Conservation (phyloP, 2,113 vertebrate genomes). For the Clinocottus analis region DNA sequence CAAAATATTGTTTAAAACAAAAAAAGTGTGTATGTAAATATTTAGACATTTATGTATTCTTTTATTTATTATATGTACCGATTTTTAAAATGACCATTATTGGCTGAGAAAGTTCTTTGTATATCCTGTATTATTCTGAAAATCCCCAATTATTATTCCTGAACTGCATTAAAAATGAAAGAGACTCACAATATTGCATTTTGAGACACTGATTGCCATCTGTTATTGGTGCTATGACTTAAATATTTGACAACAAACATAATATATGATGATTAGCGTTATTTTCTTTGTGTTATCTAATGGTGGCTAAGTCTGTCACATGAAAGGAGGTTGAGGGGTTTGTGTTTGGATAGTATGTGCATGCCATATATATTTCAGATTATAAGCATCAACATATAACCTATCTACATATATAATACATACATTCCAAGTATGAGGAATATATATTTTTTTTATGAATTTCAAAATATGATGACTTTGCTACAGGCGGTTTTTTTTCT, state of each 20-base stretch:
- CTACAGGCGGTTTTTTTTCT: neutral
- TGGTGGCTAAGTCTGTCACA: neutral
- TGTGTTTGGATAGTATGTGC: slow-evolving; percentile 2
- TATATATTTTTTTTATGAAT: slow-evolving; percentile 16
- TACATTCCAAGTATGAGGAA: slow-evolving; percentile 11
- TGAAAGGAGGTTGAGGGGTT: slow-evolving; percentile 13
- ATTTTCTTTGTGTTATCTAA: neutral
- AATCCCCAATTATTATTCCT: neutral
- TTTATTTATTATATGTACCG: neutral
- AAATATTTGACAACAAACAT: neutral
- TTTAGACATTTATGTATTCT: neutral
- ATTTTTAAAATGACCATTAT: neutral
- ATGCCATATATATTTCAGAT: slow-evolving; percentile 7
- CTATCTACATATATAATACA: slow-evolving; percentile 1
- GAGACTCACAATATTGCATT: neutral
- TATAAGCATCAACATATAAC: neutral
- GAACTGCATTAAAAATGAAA: neutral
- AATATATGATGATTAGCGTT: neutral
- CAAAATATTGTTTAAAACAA: neutral
- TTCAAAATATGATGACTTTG: slow-evolving; percentile 23
- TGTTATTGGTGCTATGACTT: neutral
- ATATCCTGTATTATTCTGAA: neutral
- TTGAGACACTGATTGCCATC: neutral
- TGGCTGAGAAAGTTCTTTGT: neutral
- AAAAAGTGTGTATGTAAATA: neutral